These are phyloP conservation scores for Actias luna DNA, from an alignment of 2,888 invertebrate genomes.

Conservation along the genomic window DNA sequence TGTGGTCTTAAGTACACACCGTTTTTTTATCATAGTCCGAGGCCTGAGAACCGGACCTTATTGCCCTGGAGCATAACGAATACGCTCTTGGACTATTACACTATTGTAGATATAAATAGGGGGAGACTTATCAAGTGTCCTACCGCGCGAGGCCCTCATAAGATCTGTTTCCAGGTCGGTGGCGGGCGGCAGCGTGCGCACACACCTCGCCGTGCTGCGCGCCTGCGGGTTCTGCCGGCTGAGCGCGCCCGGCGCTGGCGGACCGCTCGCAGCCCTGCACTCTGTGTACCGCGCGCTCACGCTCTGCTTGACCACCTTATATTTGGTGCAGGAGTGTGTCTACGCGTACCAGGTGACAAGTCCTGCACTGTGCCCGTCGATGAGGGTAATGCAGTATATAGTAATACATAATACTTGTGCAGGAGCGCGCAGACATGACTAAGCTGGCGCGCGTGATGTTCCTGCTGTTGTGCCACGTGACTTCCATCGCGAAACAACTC, in stretches of 20 bases:
- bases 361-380: neutral
- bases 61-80: no score
- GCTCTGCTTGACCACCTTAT: constrained; percentile 36
- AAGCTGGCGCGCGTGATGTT: constrained; percentile 69
- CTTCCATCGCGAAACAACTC: constrained; percentile 64
- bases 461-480: constrained; percentile 69
- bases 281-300: constrained; percentile 33
- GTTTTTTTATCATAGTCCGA: neutral
- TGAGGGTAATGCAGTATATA: neutral
- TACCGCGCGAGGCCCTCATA: neutral
- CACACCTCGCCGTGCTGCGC: constrained; percentile 39
- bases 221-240: constrained; percentile 38
- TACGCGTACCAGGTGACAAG: constrained; percentile 45
- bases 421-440: constrained; percentile 60
- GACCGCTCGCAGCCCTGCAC: constrained; percentile 22
- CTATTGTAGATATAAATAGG: neutral
- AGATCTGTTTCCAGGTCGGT: constrained; percentile 22
- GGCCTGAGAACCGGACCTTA: neutral
- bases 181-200: constrained; percentile 33
- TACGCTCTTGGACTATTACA: neutral
- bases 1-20: no score
- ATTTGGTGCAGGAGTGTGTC: constrained; percentile 44
- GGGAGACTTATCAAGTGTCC: neutral
- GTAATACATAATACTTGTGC: constrained; percentile 14
- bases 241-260: constrained; percentile 16